Percentiles rank a stretch among this genome's conserved stretches.
Evolutionary conservation across 2,888 invertebrate species (phyloP).

Genomic region (Apomyelois bistriatella): DNA sequence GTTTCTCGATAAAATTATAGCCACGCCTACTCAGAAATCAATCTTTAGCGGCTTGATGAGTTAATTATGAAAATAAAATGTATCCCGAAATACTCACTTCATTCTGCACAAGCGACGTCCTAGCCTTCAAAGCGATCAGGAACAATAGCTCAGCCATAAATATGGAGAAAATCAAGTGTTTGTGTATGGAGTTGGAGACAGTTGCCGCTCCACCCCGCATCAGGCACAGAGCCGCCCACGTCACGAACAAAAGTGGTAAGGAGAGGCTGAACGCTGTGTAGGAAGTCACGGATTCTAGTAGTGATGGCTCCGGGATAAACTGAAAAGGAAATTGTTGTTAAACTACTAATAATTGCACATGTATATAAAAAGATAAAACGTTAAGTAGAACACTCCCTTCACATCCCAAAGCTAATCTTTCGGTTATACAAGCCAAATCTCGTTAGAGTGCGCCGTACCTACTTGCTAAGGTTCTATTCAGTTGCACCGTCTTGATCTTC

Average conservation of each 20-base stretch:
- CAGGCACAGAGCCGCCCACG: conserved; percentile 89
- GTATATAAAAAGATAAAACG: too few species aligned
- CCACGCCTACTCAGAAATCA: too few species aligned
- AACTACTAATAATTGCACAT: not conserved
- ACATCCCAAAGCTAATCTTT: too few species aligned
- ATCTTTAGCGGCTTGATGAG: too few species aligned
- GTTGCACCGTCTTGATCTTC: too few species aligned
- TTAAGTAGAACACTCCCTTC: too few species aligned
- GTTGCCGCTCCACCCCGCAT: conserved; percentile 90
- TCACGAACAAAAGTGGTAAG: conserved; percentile 87
- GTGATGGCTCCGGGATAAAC: conserved; percentile 92
- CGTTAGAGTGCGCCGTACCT: too few species aligned
- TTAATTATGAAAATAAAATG: too few species aligned
- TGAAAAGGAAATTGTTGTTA: conserved; percentile 38
- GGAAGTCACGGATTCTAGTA: conserved; percentile 91
- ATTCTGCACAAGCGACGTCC: conserved; percentile 88
- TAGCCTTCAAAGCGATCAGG: conserved; percentile 91
- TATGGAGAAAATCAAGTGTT: conserved; percentile 94
- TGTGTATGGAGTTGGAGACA: conserved; percentile 96
- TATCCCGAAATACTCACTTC: conserved; percentile 78
- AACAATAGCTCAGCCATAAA: conserved; percentile 92
- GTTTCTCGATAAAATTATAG: too few species aligned
- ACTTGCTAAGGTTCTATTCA: too few species aligned
- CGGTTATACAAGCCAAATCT: too few species aligned
- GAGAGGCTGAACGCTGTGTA: conserved; percentile 94